Evolutionary conservation across 2,888 invertebrate species (phyloP), one percentile per base, ranked within the genome.

Genomic region (Malthinus seriepunctatus): DNA sequence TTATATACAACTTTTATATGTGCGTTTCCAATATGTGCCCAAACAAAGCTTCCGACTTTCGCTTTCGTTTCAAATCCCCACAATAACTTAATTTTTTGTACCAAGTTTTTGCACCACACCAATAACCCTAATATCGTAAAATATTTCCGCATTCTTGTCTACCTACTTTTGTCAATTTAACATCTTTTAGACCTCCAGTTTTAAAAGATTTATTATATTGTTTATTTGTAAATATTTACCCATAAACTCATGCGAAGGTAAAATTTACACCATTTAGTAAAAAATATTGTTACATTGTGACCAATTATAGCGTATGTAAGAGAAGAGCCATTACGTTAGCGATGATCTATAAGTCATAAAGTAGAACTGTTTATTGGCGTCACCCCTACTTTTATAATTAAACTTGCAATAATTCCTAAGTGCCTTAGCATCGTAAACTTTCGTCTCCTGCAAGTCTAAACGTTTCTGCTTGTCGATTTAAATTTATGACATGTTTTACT

Each of bases 311-410:
- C 63, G 60, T 48, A 62, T 64, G 63, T 61, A 63, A 63, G 63
- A 64, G 50, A 61, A 68, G 66, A 65, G 61, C 67, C 66, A 67
- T 65, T 63, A 65, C 62, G 58, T 67, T 66, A 59, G 63, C 69
- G 67, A 70, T 70, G 71, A 70, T 71, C 69, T 69, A 71, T 70
- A 68, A 67, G 69, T 68, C 62, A 69, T 71, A 70, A 71, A 70
- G 63, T 56, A 54, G 65, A 68, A 67, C 67, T 70, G 69, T 70
- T 70, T 71, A 71, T 67, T 68, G 68, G 68, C 70, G 66, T 69
- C 69, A 70, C 70, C 69, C 70, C 69, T 68, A 69, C 68, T 69
- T 70, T 69, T 70, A 67, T 70, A 71, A 71, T 71, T 70, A 69
- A 71, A 70, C 67, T 69, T 67, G 70, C 67, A 69, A 69, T 71